Evolutionary conservation across 1,140 invertebrate species (phyloP), one percentile per base, ranked within the genome.

Genomic region (Ostrea edulis): DNA sequence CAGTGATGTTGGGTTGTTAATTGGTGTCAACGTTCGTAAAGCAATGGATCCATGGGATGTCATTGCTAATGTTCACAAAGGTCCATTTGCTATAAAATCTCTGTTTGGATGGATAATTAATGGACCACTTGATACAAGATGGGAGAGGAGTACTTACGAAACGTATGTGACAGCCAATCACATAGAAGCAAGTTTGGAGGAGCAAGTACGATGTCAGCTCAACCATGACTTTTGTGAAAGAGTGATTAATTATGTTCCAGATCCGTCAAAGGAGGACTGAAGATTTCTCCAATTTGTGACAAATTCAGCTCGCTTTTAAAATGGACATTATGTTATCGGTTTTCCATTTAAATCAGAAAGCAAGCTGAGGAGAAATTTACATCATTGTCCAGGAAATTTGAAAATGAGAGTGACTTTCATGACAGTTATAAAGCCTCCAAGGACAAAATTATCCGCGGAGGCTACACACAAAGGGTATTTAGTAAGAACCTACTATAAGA

Each of bases 81-180:
- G n/a, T n/a, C n/a, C n/a, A n/a, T 44, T 44, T 44, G 35, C 87
- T 25, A 22, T 86, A 35, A 55, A 88, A 54, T 53, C 87, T 53
- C 17, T 85, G 20, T 53, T 86, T 53, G 87, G 84, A 44, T 88
- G 87, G 87, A 77, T 86, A 17, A 83, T 88, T 8, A 86, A 86
- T 65, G 84, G 84, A 29, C 71, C 77, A 52, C 25, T 86, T 8
- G 53, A 86, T n/a, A 25, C 52, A n/a, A 51, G 8, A 25, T 20
- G n/a, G 20, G 25, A 58, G 7, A 53, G 62, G 7, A 2, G 14
- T 55, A 81, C 14, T 55, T 58, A 12, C 82, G 65, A 35, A 9
- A 85, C 44, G 44, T 68, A 55, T 25, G 35, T 44, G 2, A 44
- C 35, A 44, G 35, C 35, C 35, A 44, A 44, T 44, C 35, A 44